Conservation (phyloP, 2,888 invertebrate species). For the Synanthedon vespiformis region DNA sequence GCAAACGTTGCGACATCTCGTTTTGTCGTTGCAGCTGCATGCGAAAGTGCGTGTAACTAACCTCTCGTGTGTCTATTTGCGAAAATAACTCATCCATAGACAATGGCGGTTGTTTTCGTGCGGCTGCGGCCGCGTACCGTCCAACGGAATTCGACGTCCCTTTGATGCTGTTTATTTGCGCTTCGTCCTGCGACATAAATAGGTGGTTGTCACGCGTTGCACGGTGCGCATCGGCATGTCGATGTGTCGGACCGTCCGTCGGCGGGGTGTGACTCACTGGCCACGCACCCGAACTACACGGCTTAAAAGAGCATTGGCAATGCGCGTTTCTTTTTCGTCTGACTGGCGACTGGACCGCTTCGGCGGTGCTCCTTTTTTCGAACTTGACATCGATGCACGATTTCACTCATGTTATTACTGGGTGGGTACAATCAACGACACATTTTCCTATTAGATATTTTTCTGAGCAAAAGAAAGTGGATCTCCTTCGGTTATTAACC, state of each 20-base stretch:
- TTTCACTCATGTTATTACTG: constrained; percentile 12
- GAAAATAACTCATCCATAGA: constrained; percentile 64
- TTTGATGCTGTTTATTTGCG: constrained; percentile 69
- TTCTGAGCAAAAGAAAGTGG: too few relatives aligned
- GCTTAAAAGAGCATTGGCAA: constrained; percentile 31
- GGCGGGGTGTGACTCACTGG: constrained; percentile 2
- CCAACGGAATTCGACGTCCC: constrained; percentile 55
- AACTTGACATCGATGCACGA: constrained; percentile 20
- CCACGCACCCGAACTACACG: constrained; percentile 31
- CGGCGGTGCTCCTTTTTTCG: constrained; percentile 16
- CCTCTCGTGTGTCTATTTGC: constrained; percentile 47
- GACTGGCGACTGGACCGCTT: constrained; percentile 8
- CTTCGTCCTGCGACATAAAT: constrained; percentile 61
- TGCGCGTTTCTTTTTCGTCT: constrained; percentile 36
- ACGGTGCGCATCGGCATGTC: constrained; percentile 55
- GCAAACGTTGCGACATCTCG: background rate
- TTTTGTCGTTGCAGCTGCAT: background rate
- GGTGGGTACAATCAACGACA: too few relatives aligned
- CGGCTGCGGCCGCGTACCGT: constrained; percentile 14
- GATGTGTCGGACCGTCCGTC: constrained; percentile 42
- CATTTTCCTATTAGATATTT: too few relatives aligned
- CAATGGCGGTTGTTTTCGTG: constrained; percentile 59
- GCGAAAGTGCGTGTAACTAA: constrained; percentile 9
- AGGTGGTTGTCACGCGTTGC: constrained; percentile 64
- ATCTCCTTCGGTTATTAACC: too few relatives aligned